These are phyloP conservation scores for Myotis vivesi DNA, from an alignment of 2,797 vertebrate species.

Conservation along the genomic window DNA sequence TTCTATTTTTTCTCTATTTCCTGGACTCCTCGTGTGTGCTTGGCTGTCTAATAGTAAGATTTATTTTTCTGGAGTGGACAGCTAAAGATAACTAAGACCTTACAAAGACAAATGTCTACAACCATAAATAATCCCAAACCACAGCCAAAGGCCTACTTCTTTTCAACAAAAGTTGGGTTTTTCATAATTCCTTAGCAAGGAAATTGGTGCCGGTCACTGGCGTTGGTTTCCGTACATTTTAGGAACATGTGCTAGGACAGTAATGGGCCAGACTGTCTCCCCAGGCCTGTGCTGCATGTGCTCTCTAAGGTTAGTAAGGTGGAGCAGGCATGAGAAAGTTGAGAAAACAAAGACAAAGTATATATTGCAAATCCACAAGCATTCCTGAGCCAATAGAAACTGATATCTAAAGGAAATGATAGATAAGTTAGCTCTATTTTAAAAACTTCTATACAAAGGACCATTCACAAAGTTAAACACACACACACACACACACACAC, in stretches of 20 bases:
- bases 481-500: not conserved
- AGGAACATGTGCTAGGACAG: not conserved
- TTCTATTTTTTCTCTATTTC: not conserved
- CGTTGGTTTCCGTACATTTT: not conserved
- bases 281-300: not conserved
- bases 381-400: conserved; percentile 9
- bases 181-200: not conserved
- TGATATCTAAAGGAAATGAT: not conserved
- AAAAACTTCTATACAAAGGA: not conserved
- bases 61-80: not conserved
- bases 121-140: conserved; percentile 1
- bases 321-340: not conserved
- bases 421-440: not conserved
- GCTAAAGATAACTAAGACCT: conserved; percentile 10
- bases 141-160: not conserved
- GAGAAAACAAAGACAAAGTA: not conserved
- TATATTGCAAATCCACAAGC: not conserved
- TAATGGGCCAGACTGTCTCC: not conserved
- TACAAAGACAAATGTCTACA: conserved; percentile 1
- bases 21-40: not conserved
- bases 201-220: not conserved
- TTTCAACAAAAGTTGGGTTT: conserved; percentile 34
- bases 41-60: not conserved
- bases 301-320: not conserved
- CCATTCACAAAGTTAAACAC: not conserved